Evolutionary conservation across 2,113 vertebrate genomes (phyloP), one percentile per base, ranked within the genome.

Genomic region (Hippocampus comes): DNA sequence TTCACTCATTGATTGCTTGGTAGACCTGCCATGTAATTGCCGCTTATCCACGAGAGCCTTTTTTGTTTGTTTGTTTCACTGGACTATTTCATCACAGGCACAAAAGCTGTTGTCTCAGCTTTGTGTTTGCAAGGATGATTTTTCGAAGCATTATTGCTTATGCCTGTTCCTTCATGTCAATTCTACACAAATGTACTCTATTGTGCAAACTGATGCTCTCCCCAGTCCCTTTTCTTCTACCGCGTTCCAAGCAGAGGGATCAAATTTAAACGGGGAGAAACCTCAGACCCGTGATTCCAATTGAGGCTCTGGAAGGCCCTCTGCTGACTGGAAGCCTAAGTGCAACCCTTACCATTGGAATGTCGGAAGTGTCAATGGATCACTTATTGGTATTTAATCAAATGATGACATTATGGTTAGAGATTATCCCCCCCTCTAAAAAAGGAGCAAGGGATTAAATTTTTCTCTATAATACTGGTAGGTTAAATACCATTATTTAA

Each of bases 11-110:
- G 81, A 86, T 81, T 87, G 73, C 76, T 78, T 18, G 53, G 74
- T 67, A 85, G 74, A 82, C 75, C 81, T 67, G 77, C 74, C 38
- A 14, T 81, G 77, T 87, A 85, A 87, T 85, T 83, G 78, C 77
- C 83, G 86, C 86, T 87, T 78, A 65, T 55, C 76, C 57, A 78
- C 34, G 48, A 85, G 76, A 80, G 78, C 70, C 65, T 75, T 75
- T 88, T 73, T 70, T 46, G n/a, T 46, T 18, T 25, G 46, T 25
- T 43, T 66, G 25, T 46, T 23, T 65, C 15, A 23, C 46, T 77
- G 68, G 69, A 63, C 57, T 42, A 65, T 80, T 77, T 76, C 68
- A 23, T 81, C 79, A 87, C 59, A 41, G 53, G 34, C 61, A 57
- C 67, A 10, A 23, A 75, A 63, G 56, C 25, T 63, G 48, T 63